Evolutionary conservation across 2,797 vertebrate genomes (phyloP).

Genomic region (Oryzias sinensis): DNA sequence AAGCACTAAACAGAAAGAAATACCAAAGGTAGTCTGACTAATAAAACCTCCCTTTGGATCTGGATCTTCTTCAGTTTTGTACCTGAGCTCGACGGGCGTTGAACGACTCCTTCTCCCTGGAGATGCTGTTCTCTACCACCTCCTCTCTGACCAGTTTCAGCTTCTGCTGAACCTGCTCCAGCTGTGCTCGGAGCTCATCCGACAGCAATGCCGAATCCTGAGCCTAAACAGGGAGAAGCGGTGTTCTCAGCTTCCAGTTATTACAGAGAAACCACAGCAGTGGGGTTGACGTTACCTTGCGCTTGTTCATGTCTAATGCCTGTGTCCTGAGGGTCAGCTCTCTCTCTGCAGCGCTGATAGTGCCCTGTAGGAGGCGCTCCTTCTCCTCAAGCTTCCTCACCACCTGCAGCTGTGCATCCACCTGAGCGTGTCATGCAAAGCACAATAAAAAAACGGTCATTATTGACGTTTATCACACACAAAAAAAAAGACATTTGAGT

Average conservation of each 20-base stretch:
- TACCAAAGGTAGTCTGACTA: neutral
- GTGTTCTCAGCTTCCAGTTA: neutral
- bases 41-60: neutral
- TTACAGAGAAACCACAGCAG: neutral
- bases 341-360: slow-evolving; percentile 92
- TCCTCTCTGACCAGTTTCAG: slow-evolving; percentile 89
- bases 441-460: neutral
- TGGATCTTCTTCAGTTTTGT: neutral
- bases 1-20: too few relatives aligned
- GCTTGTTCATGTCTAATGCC: slow-evolving; percentile 96
- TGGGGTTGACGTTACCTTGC: slow-evolving; percentile 81
- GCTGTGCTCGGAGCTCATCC: slow-evolving; percentile 87
- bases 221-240: slow-evolving; percentile 68
- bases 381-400: slow-evolving; percentile 96
- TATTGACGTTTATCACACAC: neutral
- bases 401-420: slow-evolving; percentile 95
- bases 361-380: slow-evolving; percentile 94
- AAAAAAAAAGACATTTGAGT: neutral
- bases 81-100: slow-evolving; percentile 95
- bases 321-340: slow-evolving; percentile 90
- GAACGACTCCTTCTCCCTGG: slow-evolving; percentile 95
- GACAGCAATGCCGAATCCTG: slow-evolving; percentile 90
- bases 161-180: slow-evolving; percentile 91
- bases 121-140: slow-evolving; percentile 93
- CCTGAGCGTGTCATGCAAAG: slow-evolving; percentile 67